phyloP scores from a whole-genome alignment of 2,888 invertebrate genomes.

The Zaprionus lineosus region DNA sequence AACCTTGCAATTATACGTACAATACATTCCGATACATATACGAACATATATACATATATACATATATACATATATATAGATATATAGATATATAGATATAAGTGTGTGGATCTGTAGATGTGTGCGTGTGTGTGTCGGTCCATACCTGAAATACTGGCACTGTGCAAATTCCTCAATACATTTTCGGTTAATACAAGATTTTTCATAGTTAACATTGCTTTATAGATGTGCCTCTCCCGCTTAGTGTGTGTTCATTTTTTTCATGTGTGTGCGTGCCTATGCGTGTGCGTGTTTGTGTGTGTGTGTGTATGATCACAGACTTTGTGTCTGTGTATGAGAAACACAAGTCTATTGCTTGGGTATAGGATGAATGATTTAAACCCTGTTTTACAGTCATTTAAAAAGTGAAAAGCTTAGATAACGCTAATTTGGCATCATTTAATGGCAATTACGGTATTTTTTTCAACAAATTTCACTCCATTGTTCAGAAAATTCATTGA shows the following conservation, averaged over 20 bases:
- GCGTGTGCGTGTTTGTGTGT: neutral
- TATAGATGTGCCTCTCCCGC: neutral
- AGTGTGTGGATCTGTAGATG: neutral
- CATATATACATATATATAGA: slow-evolving; percentile 1
- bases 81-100: neutral
- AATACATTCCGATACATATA: too few species aligned
- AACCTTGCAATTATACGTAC: slow-evolving; percentile 31
- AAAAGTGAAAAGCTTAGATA: slow-evolving; percentile 49
- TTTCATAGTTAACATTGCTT: slow-evolving; percentile 15
- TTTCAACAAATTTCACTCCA: slow-evolving; percentile 23
- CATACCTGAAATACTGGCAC: slow-evolving; percentile 20
- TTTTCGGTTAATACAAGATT: slow-evolving; percentile 26
- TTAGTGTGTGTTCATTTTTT: neutral
- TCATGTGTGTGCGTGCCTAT: slow-evolving; percentile 1
- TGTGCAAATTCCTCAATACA: slow-evolving; percentile 30
- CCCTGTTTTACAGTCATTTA: slow-evolving; percentile 9
- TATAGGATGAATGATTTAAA: slow-evolving; percentile 15
- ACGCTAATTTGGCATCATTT: slow-evolving; percentile 32
- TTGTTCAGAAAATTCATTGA: slow-evolving; percentile 23
- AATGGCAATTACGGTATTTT: slow-evolving; percentile 37
- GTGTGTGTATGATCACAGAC: too few species aligned
- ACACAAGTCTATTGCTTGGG: too few species aligned
- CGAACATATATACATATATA: slow-evolving; percentile 8
- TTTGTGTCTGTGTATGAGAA: too few species aligned
- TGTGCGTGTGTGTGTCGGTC: slow-evolving; percentile 6